Evolutionary conservation across 1,140 invertebrate genomes (phyloP).

Genomic region (Aphaenogaster floridana): DNA sequence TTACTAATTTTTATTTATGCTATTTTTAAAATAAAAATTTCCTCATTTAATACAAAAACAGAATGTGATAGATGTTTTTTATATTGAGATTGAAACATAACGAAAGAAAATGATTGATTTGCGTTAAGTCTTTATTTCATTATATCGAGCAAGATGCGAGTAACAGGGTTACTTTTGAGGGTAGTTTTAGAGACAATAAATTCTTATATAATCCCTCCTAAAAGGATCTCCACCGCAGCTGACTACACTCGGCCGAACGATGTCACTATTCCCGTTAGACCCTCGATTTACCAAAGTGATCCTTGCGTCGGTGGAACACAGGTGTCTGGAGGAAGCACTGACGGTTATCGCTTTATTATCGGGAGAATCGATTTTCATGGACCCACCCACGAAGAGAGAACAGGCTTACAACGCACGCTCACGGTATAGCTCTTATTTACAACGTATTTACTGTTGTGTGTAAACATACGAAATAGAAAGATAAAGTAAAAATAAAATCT

Average conservation of each 20-base stretch:
- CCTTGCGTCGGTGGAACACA: conserved; percentile 91
- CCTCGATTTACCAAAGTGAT: conserved; percentile 96
- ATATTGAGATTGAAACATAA: background rate
- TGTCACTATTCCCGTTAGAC: conserved; percentile 97
- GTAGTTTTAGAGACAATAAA: conserved; percentile 25
- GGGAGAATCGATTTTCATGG: conserved; percentile 89
- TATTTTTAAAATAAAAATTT: background rate
- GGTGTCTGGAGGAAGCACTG: conserved; percentile 95
- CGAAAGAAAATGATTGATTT: background rate
- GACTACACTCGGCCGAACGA: conserved; percentile 93
- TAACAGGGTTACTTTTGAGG: background rate
- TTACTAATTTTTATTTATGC: conserved; percentile 19
- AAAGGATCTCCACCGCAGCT: conserved; percentile 88
- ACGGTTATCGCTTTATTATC: conserved; percentile 91
- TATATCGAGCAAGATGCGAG: conserved; percentile 29
- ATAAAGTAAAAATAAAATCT: background rate
- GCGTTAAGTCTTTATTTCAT: background rate
- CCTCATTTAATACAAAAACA: background rate
- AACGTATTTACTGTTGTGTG: background rate
- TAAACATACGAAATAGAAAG: background rate
- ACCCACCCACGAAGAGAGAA: conserved; percentile 85
- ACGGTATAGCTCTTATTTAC: conserved; percentile 72
- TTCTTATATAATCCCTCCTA: conserved; percentile 39
- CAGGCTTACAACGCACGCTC: conserved; percentile 80
- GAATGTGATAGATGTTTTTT: background rate